Percentiles rank a stretch among this genome's conserved stretches.
Evolutionary conservation across 2,888 invertebrate species (phyloP).

Genomic region (Hartigia nigra): DNA sequence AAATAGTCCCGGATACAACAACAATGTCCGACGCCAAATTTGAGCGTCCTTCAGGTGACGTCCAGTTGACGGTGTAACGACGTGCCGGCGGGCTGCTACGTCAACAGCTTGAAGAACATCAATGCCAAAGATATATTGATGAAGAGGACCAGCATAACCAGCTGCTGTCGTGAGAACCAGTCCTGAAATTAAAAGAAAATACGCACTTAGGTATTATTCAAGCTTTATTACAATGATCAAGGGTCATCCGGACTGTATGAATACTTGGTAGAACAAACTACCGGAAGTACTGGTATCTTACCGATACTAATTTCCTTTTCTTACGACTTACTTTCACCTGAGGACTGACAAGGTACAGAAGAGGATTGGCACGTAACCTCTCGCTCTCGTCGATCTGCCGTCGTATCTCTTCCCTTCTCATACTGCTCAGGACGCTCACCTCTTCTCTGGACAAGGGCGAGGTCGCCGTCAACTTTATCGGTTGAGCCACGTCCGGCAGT

Average conservation of each 20-base stretch:
- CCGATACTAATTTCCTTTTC: not conserved
- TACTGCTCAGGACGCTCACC: constrained; percentile 92
- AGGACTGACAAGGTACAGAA: constrained; percentile 96
- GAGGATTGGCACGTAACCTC: constrained; percentile 92
- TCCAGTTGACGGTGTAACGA: constrained; percentile 59
- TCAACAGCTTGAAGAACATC: constrained; percentile 95
- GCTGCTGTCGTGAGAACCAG: constrained; percentile 96
- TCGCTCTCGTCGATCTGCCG: constrained; percentile 91
- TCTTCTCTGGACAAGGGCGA: constrained; percentile 94
- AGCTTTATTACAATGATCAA: not conserved
- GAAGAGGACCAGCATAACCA: constrained; percentile 92
- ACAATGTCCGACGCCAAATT: not conserved
- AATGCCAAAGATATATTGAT: constrained; percentile 94
- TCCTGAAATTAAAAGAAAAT: constrained; percentile 73
- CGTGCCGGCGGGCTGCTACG: constrained; percentile 79
- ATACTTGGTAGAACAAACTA: not conserved
- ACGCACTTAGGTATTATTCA: not conserved
- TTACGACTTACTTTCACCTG: constrained; percentile 86
- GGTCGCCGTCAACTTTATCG: constrained; percentile 82
- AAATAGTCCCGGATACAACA: not conserved
- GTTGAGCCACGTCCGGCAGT: constrained; percentile 86
- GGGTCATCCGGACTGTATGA: too few relatives aligned
- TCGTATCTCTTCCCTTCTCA: constrained; percentile 93
- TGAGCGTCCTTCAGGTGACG: constrained; percentile 47
- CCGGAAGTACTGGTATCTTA: not conserved